Evolutionary conservation across 2,888 invertebrate species (phyloP), one percentile per base, ranked within the genome.

Genomic region (Podabrus alpinus): DNA sequence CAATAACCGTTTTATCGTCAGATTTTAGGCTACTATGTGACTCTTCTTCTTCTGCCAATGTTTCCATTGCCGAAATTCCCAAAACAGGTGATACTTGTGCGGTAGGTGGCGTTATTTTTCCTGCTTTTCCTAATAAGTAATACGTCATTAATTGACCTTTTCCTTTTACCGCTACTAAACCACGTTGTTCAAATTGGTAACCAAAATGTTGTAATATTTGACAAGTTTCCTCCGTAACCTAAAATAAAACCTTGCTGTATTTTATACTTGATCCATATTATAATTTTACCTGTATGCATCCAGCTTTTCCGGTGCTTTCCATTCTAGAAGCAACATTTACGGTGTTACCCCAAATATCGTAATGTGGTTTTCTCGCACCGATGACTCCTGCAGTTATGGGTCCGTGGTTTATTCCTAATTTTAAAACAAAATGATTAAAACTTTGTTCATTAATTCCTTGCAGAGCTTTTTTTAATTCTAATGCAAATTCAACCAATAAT

Each of bases 241-340:
- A 67, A 68, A 68, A 62, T 24, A 64, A 70, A 71, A 67, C 68
- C 15, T 60, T 59, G 3, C 13, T 15, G 15, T 74, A 16, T 16
- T 19, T 61, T 5, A 15, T 3, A 15, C 19, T 15, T 45, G 61
- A 19, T n/a, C 21, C 15, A 0, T 16, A 19, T 73, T 69, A 68
- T 15, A 68, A 74, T n/a, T n/a, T 45, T 45, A 97, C 97, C 93
- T 98, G 97, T 83, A 97, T 95, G 81, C 94, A 95, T 5, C 97
- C 97, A 71, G 96, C 96, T 89, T 97, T 97, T 77, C 98, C 98
- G 0, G 98, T 98, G 84, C 97, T 97, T 86, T 99, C 98, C 98
- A 99, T 99, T 74, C 98, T 90, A 0, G 97, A 97, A 7, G 98
- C 97, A 1, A 99, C 98, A 85, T 99, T 99, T 15, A 98, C 97